Evolutionary conservation across 2,113 vertebrate species (phyloP), one percentile per base, ranked within the genome.

Genomic region (Phalacrocorax aristotelis): DNA sequence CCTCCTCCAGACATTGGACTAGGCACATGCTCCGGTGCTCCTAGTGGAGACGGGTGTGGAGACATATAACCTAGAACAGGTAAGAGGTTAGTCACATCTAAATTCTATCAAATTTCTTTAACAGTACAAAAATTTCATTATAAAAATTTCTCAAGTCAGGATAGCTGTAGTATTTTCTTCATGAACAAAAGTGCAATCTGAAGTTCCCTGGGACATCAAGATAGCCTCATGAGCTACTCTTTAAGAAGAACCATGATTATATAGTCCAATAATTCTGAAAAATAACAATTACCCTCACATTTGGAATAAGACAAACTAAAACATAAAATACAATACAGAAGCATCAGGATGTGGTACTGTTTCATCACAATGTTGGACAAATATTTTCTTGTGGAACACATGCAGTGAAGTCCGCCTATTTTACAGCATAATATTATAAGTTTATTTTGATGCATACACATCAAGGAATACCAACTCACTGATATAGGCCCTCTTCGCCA

Each of bases 1-100:
- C 99, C 99, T n/a, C 99, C 99, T 97, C 99, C 99, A 70, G 99
- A 99, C 98, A 99, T 98, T 9, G 99, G 99, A 95, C 99, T 99
- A 58, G 99, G 98, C 36, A 99, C 98, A 9, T 99, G 99, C 60
- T 99, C 99, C 23, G 99, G 98, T 49, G 98, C 98, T 78, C 99
- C 98, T 96, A 99, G 93, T 1, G 99, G 99, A 69, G 99, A 99
- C 0, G 99, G 99, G 74, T 99, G 99, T 12, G 99, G 99, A 6
- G 99, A 99, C 98, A 99, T 98, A 90, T 99, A 99, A 86, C 99
- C 99, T 99, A 49, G 10, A 98, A 93, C 80, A 85, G 12, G 42
- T 42, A 97, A 29, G 86, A 72, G 25, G 15, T 52, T 54, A 90
- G 14, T 42, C 49, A 87, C 57, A 72, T 11, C 27, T 44, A 54